Percentiles rank a stretch among this genome's conserved stretches.
Conservation (phyloP, 1,140 invertebrate species). For the Aphaenogaster floridana region DNA sequence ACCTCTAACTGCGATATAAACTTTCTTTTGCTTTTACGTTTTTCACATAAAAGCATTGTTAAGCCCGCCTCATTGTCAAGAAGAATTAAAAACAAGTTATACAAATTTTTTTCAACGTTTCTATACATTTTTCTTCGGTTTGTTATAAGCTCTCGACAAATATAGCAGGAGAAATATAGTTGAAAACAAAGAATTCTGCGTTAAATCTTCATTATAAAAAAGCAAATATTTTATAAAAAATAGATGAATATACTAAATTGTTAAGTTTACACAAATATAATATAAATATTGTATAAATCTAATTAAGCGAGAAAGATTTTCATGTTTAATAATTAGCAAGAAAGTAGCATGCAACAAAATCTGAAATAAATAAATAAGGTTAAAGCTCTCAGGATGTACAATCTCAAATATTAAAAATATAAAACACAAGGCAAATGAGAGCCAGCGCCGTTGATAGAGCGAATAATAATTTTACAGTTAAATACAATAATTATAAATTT, state of each 20-base stretch:
- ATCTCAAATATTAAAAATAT: no score
- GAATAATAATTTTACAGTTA: no score
- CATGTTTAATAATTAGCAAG: neutral
- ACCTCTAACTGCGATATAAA: neutral
- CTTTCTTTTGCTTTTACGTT: neutral
- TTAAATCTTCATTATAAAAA: neutral
- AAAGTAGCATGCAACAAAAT: neutral
- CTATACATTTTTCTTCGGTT: neutral
- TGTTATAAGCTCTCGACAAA: neutral
- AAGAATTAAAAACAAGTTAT: neutral
- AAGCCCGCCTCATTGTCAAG: neutral
- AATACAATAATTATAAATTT: no score
- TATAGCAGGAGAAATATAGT: neutral
- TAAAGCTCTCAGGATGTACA: no score
- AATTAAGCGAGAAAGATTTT: neutral
- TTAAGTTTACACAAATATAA: neutral
- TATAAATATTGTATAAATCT: neutral
- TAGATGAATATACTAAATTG: neutral
- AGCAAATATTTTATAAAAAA: neutral
- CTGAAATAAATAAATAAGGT: neutral
- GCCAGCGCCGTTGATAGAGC: no score
- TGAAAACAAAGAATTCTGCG: neutral
- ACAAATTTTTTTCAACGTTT: neutral
- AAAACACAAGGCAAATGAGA: no score
- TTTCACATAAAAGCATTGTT: neutral